These are phyloP conservation scores for Furnarius figulus DNA, from an alignment of 2,113 vertebrate genomes.

Conservation along the genomic window DNA sequence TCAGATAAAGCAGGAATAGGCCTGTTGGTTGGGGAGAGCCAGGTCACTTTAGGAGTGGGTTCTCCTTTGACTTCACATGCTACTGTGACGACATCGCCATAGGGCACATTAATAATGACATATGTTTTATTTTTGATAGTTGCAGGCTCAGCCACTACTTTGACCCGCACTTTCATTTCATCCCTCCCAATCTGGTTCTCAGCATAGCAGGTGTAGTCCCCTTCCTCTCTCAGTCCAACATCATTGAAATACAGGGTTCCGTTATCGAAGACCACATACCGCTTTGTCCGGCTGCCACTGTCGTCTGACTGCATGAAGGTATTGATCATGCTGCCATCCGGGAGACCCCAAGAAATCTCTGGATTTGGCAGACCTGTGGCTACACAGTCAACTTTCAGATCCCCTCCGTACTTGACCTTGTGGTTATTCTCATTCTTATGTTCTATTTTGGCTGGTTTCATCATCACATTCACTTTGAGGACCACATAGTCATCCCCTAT, in stretches of 20 bases:
- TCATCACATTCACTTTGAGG: conserved; percentile 84
- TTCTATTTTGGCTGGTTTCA: conserved; percentile 87
- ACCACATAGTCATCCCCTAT: conserved; percentile 85
- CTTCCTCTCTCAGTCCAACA: conserved; percentile 83
- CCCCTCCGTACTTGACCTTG: conserved; percentile 80
- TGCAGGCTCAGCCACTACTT: conserved; percentile 75
- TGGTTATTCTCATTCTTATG: conserved; percentile 78
- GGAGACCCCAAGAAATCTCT: conserved; percentile 89
- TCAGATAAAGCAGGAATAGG: conserved; percentile 74
- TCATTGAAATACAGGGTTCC: conserved; percentile 90
- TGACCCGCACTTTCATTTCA: conserved; percentile 88
- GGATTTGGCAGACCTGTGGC: conserved; percentile 90
- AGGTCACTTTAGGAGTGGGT: conserved; percentile 79
- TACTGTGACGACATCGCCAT: conserved; percentile 78
- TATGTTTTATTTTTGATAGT: conserved; percentile 74
- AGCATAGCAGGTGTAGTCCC: conserved; percentile 91
- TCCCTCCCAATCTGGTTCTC: conserved; percentile 91
- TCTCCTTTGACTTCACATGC: conserved; percentile 82
- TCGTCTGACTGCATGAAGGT: conserved; percentile 76
- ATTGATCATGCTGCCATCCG: conserved; percentile 89
- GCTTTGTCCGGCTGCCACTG: conserved; percentile 70
- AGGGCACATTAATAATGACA: conserved; percentile 69
- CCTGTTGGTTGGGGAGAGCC: conserved; percentile 85
- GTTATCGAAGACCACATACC: conserved; percentile 90
- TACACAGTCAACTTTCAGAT: conserved; percentile 89